Evolutionary conservation across 2,888 invertebrate species (phyloP), one percentile per base, ranked within the genome.

Genomic region (Sisyra terminalis): DNA sequence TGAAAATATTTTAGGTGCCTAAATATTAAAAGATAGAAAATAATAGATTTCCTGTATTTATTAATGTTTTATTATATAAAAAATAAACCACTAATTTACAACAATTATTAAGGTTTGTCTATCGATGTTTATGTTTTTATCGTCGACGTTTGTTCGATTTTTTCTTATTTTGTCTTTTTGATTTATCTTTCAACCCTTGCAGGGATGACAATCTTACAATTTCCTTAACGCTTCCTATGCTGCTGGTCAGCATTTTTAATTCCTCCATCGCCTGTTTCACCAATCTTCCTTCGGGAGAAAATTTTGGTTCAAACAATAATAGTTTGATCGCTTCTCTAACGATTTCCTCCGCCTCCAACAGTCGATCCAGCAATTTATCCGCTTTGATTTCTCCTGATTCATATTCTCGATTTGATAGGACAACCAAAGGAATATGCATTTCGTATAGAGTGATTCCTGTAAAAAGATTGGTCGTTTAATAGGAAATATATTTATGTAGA

Each of bases 361-460:
- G 60, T 50, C 69, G 65, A 16, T 61, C 65, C 55, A 71, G 59
- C 48, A 80, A 70, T 29, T 64, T 64, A 3, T 65, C 56, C 14
- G 65, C 65, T 1, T 66, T 60, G 32, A 79, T 72, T 55, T 76
- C 75, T 3, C 70, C 68, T 1, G 67, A 64, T 14, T 70, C 69
- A 52, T 73, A 77, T 43, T 71, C 63, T 47, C 73, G 70, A 50
- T 79, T 75, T 0, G 77, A 70, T 29, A 84, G 55, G 50, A 77
- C 70, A 3, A 76, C 69, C 48, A 71, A 64, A 0, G 83, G 74
- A 11, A 71, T 70, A 53, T 82, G 81, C 49, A 84, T 61, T 57
- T 87, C 86, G 52, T 85, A 86, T 31, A 84, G 53, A 8, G 80
- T 73, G 41, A 86, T 75, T 1, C 79, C 84, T 72, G 57, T 45